phyloP scores from a whole-genome alignment of 2,888 invertebrate genomes.

The Dichetophora obliterata region DNA sequence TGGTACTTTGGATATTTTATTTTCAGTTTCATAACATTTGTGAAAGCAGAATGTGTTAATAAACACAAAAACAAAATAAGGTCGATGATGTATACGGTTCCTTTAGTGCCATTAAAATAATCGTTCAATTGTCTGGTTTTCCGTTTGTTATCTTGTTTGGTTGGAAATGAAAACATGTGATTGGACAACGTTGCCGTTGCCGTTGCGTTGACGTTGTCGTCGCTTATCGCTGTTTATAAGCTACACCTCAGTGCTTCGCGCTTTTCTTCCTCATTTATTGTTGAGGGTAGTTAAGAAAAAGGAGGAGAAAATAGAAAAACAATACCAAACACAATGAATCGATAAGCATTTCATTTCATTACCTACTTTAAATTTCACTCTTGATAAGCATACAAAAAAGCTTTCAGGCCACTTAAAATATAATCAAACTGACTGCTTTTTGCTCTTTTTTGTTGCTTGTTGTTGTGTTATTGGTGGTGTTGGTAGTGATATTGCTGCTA shows the following conservation, averaged over 20 bases:
- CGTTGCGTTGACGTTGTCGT: background rate
- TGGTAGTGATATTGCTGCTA: background rate
- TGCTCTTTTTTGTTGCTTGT: background rate
- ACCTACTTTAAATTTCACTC: background rate
- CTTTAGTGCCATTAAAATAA: background rate
- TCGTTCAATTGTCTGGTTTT: background rate
- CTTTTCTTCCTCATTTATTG: too few species aligned
- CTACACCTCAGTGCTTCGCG: background rate
- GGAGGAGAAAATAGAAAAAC: too few species aligned
- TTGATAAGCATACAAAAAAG: constrained; percentile 10
- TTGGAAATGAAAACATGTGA: background rate
- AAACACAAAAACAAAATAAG: too few species aligned
- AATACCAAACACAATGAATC: background rate
- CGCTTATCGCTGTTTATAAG: background rate
- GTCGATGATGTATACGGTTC: too few species aligned
- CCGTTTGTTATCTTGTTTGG: background rate
- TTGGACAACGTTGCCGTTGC: background rate
- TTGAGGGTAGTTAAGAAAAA: too few species aligned
- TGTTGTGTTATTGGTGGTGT: background rate
- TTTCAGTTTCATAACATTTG: too few species aligned
- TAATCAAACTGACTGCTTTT: too few species aligned
- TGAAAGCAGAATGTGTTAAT: too few species aligned
- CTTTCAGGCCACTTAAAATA: background rate
- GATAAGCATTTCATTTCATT: constrained; percentile 18
- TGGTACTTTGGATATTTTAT: too few species aligned